Evolutionary conservation across 2,888 invertebrate species (phyloP).

Genomic region (Mythimna lalbum): DNA sequence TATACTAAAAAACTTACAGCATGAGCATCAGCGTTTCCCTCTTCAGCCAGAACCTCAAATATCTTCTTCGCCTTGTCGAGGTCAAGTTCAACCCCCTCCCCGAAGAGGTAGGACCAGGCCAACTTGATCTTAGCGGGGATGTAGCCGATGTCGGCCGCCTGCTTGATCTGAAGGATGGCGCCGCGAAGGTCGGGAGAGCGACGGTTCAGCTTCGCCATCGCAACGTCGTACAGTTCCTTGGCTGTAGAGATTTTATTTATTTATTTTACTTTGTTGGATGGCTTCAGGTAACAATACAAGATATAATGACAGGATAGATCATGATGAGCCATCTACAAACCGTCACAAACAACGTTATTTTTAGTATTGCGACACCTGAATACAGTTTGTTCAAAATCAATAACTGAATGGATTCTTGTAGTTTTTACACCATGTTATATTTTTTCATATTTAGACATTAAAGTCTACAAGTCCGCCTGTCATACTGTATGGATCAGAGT

Average conservation of each 20-base stretch:
- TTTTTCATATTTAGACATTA: no score
- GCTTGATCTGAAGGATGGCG: conserved; percentile 94
- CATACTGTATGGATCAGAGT: no score
- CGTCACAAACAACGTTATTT: no score
- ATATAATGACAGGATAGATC: no score
- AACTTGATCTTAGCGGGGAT: conserved; percentile 95
- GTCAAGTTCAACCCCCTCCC: conserved; percentile 94
- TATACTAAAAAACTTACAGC: conserved; percentile 91
- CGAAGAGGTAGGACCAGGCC: conserved; percentile 97
- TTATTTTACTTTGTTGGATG: no score
- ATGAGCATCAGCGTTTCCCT: conserved; percentile 97
- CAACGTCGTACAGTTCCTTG: conserved; percentile 93
- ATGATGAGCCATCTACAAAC: no score
- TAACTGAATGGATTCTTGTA: no score
- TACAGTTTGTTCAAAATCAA: no score
- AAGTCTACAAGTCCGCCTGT: no score
- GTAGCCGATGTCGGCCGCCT: conserved; percentile 96
- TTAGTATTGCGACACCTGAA: no score
- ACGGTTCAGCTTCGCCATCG: conserved; percentile 93
- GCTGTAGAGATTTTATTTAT: conserved; percentile 90
- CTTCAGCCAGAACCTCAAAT: conserved; percentile 94
- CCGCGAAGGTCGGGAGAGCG: conserved; percentile 93
- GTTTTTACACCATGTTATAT: no score
- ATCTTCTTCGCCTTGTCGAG: conserved; percentile 93
- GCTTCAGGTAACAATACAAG: no score